These are phyloP conservation scores for Remorina albescens DNA, from an alignment of 2,797 vertebrate species.

Conservation along the genomic window DNA sequence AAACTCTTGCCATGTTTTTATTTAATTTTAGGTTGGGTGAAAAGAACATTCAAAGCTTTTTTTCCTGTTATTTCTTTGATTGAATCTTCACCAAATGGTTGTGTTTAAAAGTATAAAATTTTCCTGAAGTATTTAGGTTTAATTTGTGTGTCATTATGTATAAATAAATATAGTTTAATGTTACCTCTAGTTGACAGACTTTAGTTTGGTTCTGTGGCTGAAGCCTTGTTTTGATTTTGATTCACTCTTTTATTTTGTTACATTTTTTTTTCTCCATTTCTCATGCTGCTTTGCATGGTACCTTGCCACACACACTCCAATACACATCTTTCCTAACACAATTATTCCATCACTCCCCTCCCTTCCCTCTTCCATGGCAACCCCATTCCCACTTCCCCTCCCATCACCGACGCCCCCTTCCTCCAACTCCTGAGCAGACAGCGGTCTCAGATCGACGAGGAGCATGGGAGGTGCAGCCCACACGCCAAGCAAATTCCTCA, in stretches of 20 bases:
- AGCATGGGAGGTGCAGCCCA: slow-evolving; percentile 97
- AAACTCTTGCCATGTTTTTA: background rate
- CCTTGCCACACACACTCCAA: slow-evolving; percentile 73
- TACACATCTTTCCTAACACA: slow-evolving; percentile 75
- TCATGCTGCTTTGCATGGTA: slow-evolving; percentile 84
- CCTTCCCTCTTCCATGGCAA: slow-evolving; percentile 56
- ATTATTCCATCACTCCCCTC: slow-evolving; percentile 68
- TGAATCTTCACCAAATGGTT: background rate
- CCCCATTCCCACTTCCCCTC: slow-evolving; percentile 49
- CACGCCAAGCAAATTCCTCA: slow-evolving; percentile 96
- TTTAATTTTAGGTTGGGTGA: background rate
- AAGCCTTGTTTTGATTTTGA: slow-evolving; percentile 78
- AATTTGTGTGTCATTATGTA: slow-evolving; percentile 1
- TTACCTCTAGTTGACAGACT: slow-evolving; percentile 58
- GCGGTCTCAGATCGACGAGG: slow-evolving; percentile 94
- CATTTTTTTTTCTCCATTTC: slow-evolving; percentile 68
- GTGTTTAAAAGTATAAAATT: background rate
- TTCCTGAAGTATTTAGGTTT: background rate
- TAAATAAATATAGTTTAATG: slow-evolving; percentile 23
- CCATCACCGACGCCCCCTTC: slow-evolving; percentile 51
- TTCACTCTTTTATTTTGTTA: slow-evolving; percentile 62
- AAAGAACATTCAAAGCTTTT: background rate
- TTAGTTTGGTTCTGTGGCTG: slow-evolving; percentile 76
- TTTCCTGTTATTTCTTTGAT: background rate
- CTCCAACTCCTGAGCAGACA: slow-evolving; percentile 80